These are phyloP conservation scores for Aurelia aurita DNA, from an alignment of 30 jellyfish, hydroid and myxozoan species.

Conservation along the genomic window DNA sequence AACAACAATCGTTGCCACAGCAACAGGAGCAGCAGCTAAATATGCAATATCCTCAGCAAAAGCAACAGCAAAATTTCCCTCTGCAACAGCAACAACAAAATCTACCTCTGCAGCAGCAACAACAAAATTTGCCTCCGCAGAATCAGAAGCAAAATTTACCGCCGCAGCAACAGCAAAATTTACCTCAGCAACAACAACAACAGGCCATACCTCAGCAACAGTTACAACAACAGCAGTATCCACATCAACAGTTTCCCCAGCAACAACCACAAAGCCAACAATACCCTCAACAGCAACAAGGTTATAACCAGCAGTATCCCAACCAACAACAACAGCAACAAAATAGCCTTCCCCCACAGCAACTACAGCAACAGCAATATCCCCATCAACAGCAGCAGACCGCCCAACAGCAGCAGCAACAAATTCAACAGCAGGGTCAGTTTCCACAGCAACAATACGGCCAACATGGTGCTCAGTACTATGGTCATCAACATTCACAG, in stretches of 20 bases:
- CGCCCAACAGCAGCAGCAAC: slow-evolving; percentile 35
- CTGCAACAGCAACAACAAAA: neutral
- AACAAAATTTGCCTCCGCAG: neutral
- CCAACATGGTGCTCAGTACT: slow-evolving; percentile 34
- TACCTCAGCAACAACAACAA: neutral
- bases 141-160: neutral
- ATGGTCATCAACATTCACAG: slow-evolving; percentile 1
- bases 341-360: slow-evolving; percentile 10
- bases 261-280: slow-evolving; percentile 17
- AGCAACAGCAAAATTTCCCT: neutral
- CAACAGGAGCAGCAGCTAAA: neutral
- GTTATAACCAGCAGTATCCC: slow-evolving; percentile 9
- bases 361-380: slow-evolving; percentile 10
- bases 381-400: slow-evolving; percentile 15
- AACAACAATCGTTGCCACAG: neutral
- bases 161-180: neutral
- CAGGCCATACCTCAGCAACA: neutral
- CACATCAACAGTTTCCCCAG: slow-evolving; percentile 19
- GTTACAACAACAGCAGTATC: slow-evolving; percentile 29
- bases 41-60: neutral
- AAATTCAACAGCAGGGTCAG: slow-evolving; percentile 25
- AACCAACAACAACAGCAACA: slow-evolving; percentile 36
- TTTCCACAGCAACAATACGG: slow-evolving; percentile 34
- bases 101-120: neutral
- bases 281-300: slow-evolving; percentile 37